Evolutionary conservation across 1,140 invertebrate genomes (phyloP).

Genomic region (Leptinotarsa defecta): DNA sequence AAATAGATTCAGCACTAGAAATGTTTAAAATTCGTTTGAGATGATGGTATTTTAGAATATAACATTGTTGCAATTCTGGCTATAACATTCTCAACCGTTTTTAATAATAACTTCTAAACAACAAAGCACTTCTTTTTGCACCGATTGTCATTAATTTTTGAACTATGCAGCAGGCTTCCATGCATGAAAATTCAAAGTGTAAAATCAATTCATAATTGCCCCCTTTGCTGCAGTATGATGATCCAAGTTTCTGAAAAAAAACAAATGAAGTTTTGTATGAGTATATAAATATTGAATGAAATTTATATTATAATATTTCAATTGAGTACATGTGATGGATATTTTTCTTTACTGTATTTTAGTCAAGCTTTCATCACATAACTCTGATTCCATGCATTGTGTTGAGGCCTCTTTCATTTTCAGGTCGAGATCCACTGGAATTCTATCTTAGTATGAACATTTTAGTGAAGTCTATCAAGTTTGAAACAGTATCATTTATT

Average conservation of each 20-base stretch:
- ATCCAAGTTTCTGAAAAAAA: constrained; percentile 15
- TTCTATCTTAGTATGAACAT: no score
- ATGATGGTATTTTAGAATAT: constrained; percentile 11
- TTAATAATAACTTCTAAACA: constrained; percentile 17
- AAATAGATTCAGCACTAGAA: constrained; percentile 14
- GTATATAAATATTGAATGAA: no score
- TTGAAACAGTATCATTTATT: no score
- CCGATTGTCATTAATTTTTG: constrained; percentile 15
- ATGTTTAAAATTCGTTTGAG: not conserved
- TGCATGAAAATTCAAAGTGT: constrained; percentile 1
- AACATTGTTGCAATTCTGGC: constrained; percentile 19
- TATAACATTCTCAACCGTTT: constrained; percentile 2
- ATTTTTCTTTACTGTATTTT: no score
- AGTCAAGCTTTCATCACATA: no score
- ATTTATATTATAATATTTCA: no score
- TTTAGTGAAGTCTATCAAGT: no score
- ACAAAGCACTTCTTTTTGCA: constrained; percentile 20
- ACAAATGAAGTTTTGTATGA: not conserved
- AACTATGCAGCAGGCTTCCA: constrained; percentile 6
- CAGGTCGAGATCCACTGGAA: no score
- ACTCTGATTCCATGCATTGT: no score
- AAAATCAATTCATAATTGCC: not conserved
- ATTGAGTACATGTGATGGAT: no score
- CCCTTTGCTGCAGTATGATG: constrained; percentile 2
- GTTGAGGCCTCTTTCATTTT: no score